Base-by-base conservation (phyloP, 1,140 invertebrate genomes). In the Drosophila albomicans region DNA sequence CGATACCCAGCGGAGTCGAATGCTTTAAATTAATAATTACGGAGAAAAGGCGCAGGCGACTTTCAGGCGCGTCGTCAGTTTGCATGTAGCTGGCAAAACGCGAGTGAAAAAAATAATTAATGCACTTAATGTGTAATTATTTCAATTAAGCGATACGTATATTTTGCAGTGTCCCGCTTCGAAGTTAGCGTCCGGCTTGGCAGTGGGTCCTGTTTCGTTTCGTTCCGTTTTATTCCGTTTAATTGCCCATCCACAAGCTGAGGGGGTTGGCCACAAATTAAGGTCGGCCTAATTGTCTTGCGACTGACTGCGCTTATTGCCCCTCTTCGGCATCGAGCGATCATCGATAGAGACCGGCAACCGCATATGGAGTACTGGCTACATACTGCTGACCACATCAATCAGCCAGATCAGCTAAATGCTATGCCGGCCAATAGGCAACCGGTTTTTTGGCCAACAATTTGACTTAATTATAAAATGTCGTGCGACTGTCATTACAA, bases 91-190 rank as follows among this genome's bases (percentile, higher is more conserved):
- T 68, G 51, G 64, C 57, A 52, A 65, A 66, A 85, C 71, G 82
- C 81, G 75, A 79, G 67, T 69, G 78, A 85, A 89, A 85, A 25
- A 91, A 80, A 91, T 91, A 91, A 91, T 91, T 91, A 91, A 88
- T 91, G 84, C 88, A 91, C 66, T 91, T 91, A 91, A 91, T 91
- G 84, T 91, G 75, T 91, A 91, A 91, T 91, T 91, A 91, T 91
- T 91, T 91, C 88, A 91, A 91, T 91, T 91, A 91, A 91, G 79
- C 64, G 66, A 80, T 80, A 79, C 75, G 56, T 72, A 56, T 56
- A 51, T 69, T 51, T 56, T 35, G 63, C 52, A 10, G 35, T 51
- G 25, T 25, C 8, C 46, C 52, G 43, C 16, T 13, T 35, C 16
- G 35, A 35, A 69, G 38, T 30, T 20, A 64, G 38, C 63, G 41